Percentiles rank a stretch among this genome's conserved stretches.
Conservation (phyloP, 2,113 vertebrate species). For the Notothenia coriiceps region DNA sequence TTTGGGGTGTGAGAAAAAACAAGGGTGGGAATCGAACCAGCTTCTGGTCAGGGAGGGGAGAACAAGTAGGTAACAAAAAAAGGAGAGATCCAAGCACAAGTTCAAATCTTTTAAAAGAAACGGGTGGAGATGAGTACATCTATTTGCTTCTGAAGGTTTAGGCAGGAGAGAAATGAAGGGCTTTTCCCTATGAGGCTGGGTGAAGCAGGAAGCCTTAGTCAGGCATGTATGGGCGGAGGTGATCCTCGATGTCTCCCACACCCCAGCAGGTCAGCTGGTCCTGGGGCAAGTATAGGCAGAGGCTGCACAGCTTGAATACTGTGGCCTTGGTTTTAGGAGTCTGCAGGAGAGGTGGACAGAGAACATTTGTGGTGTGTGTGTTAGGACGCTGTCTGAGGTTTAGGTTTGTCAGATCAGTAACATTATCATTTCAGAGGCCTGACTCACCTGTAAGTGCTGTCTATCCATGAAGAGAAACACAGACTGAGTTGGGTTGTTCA, state of each 20-base stretch:
- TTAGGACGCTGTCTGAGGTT: neutral
- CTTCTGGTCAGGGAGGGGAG: constrained; percentile 86
- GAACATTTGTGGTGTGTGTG: neutral
- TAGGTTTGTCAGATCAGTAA: neutral
- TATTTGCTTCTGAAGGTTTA: constrained; percentile 89
- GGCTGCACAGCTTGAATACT: constrained; percentile 99
- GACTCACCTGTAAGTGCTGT: constrained; percentile 96
- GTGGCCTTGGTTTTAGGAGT: constrained; percentile 99
- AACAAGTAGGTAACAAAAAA: constrained; percentile 87
- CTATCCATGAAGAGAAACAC: constrained; percentile 99
- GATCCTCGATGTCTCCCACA: constrained; percentile 97
- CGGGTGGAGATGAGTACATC: constrained; percentile 88
- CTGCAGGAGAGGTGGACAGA: constrained; percentile 75
- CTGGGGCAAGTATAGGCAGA: constrained; percentile 99
- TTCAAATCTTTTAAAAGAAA: constrained; percentile 92
- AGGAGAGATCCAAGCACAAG: constrained; percentile 97
- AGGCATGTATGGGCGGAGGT: constrained; percentile 98
- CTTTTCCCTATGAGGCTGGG: constrained; percentile 89
- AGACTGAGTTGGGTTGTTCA: constrained; percentile 91
- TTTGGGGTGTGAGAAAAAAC: constrained; percentile 52
- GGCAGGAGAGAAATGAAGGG: constrained; percentile 73
- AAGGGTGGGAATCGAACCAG: constrained; percentile 86
- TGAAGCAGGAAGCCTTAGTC: constrained; percentile 88
- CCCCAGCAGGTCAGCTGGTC: constrained; percentile 99
- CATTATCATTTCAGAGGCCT: neutral